Percentiles rank a stretch among this genome's conserved stretches.
Evolutionary conservation across 2,888 invertebrate species (phyloP).

Genomic region (Sylvicola cinctus): DNA sequence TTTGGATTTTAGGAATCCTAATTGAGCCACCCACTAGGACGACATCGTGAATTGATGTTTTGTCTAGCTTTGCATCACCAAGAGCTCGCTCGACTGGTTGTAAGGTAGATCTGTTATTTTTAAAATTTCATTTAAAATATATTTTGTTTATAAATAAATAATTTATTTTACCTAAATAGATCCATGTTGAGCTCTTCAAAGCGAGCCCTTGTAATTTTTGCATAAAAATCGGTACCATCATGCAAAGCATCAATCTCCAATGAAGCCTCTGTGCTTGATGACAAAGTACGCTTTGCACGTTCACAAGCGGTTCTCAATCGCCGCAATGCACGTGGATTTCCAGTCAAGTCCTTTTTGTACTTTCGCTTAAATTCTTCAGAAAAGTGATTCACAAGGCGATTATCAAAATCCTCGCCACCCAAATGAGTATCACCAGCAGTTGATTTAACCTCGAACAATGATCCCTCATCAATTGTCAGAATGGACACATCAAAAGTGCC

Average conservation of each 20-base stretch:
- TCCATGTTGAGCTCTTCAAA: conserved; percentile 96
- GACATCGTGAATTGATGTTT: conserved; percentile 71
- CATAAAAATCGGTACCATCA: conserved; percentile 92
- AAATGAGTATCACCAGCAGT: conserved; percentile 89
- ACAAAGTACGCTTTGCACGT: conserved; percentile 68
- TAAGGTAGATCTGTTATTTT: conserved; percentile 79
- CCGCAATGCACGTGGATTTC: conserved; percentile 76
- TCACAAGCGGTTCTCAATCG: conserved; percentile 85
- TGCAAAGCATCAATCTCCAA: conserved; percentile 91
- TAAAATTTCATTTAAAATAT: no score
- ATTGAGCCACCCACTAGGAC: conserved; percentile 92
- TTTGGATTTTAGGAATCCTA: conserved; percentile 94
- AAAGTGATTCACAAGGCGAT: conserved; percentile 76
- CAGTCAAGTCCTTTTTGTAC: conserved; percentile 72
- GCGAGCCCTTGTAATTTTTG: conserved; percentile 82
- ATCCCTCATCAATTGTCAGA: conserved; percentile 85
- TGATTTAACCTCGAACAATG: conserved; percentile 81
- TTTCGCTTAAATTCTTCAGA: conserved; percentile 82
- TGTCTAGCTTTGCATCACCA: conserved; percentile 93
- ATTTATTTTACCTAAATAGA: no score
- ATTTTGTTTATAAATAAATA: no score
- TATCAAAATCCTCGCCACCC: conserved; percentile 86
- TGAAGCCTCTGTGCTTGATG: conserved; percentile 72
- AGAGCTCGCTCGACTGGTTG: conserved; percentile 93
- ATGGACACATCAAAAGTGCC: conserved; percentile 93